Percentiles rank a stretch among this genome's conserved stretches.
These are phyloP conservation scores for Crotalus horridus DNA, from an alignment of 2,113 vertebrate species.

Conservation along the genomic window DNA sequence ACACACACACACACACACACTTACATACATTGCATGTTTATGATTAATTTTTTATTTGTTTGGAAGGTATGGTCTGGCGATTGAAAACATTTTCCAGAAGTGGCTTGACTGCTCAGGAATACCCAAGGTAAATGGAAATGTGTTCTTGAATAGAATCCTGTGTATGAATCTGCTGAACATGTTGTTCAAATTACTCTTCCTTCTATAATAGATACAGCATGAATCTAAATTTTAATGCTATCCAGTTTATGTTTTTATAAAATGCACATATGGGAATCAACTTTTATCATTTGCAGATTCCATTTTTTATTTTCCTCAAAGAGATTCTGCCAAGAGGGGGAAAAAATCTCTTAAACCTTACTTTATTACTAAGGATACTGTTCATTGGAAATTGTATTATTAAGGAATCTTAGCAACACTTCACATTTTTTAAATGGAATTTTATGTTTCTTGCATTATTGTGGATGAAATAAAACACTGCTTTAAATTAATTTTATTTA, in stretches of 20 bases:
- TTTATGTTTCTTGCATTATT: conserved; percentile 3
- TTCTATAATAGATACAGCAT: background rate
- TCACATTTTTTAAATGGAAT: background rate
- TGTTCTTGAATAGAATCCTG: conserved; percentile 14
- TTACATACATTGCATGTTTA: background rate
- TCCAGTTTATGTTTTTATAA: conserved; percentile 23
- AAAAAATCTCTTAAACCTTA: conserved; percentile 14
- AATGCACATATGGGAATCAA: background rate
- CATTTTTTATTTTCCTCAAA: conserved; percentile 3
- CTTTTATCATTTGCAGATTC: background rate
- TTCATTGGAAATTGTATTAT: conserved; percentile 10
- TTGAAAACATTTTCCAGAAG: conserved; percentile 79
- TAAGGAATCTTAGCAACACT: background rate
- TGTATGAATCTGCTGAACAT: conserved; percentile 22
- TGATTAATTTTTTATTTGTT: conserved; percentile 51
- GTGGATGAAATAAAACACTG: background rate
- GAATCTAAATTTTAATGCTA: conserved; percentile 10
- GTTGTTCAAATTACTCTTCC: conserved; percentile 26
- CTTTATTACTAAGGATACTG: background rate
- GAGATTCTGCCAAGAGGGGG: background rate
- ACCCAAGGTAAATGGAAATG: conserved; percentile 79
- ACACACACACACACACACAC: background rate
- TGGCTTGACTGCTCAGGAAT: conserved; percentile 92
- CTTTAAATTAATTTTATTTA: conserved; percentile 6
- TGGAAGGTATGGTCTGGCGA: conserved; percentile 82